A percentile compares a stretch with the other conserved stretches of the same genome.
Conservation (phyloP, 2,888 invertebrate species). For the Heliconius ethilla region DNA sequence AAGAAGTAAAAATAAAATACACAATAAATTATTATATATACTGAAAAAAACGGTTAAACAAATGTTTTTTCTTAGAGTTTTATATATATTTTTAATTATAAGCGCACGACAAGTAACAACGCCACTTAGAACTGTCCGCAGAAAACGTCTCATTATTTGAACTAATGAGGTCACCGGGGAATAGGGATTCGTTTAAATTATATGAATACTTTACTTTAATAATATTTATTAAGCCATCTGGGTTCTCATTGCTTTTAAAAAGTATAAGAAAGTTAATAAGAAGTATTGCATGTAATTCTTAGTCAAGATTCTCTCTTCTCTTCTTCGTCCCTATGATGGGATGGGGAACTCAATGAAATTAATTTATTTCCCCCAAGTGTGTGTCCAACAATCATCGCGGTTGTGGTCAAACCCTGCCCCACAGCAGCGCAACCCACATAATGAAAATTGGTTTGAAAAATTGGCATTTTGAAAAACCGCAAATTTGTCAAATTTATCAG, state of each 20-base stretch:
- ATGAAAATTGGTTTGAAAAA: too few species aligned
- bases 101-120: conserved; percentile 10
- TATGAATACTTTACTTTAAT: conserved; percentile 53
- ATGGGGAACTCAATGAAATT: too few species aligned
- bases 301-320: too few species aligned
- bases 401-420: too few species aligned
- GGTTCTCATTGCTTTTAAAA: not conserved
- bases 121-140: conserved; percentile 17
- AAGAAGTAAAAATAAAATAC: too few species aligned
- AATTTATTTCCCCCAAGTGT: too few species aligned
- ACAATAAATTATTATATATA: too few species aligned
- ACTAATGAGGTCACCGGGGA: conserved; percentile 70
- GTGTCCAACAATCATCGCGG: too few species aligned
- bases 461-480: too few species aligned
- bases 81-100: conserved; percentile 22
- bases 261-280: not conserved
- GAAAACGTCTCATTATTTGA: conserved; percentile 49
- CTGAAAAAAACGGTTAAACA: not conserved
- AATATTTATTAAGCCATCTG: not conserved
- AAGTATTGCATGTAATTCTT: not conserved
- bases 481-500: too few species aligned
- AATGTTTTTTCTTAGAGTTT: not conserved
- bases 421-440: too few species aligned
- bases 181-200: conserved; percentile 60
- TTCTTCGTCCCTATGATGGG: too few species aligned